A percentile compares a stretch with the other conserved stretches of the same genome.
Evolutionary conservation across 1,140 invertebrate species (phyloP).

Genomic region (Diorhabda carinulata): DNA sequence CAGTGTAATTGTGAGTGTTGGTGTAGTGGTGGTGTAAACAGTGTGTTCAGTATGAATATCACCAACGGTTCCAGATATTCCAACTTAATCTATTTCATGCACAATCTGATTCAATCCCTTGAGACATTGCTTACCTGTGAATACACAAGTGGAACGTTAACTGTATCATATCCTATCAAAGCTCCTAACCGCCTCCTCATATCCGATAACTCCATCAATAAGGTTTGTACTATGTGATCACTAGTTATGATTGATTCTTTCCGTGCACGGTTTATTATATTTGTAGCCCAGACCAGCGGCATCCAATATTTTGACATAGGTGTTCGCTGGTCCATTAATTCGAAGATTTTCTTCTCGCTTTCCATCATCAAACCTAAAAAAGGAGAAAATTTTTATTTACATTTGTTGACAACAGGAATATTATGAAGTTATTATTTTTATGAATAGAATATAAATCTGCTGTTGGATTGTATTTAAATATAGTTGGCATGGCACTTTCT

Average conservation of each 20-base stretch:
- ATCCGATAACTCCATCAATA: constrained; percentile 77
- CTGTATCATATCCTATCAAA: constrained; percentile 91
- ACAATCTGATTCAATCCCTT: background rate
- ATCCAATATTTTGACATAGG: constrained; percentile 92
- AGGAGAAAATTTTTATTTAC: background rate
- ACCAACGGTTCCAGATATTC: no score
- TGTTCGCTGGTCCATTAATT: constrained; percentile 80
- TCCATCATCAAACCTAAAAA: constrained; percentile 80
- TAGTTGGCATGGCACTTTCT: no score
- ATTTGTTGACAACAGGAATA: no score
- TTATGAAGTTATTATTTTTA: no score
- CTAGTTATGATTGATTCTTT: constrained; percentile 76
- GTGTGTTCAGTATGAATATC: no score
- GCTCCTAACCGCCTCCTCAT: constrained; percentile 74
- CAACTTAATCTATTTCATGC: no score
- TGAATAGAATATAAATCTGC: no score
- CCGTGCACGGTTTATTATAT: constrained; percentile 80
- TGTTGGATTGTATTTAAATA: no score
- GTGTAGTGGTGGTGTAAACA: no score
- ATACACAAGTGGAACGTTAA: constrained; percentile 95
- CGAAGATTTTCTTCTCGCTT: constrained; percentile 84
- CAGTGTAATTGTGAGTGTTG: no score
- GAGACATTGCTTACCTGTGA: constrained; percentile 79
- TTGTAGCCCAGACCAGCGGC: constrained; percentile 86
- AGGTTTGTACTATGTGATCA: constrained; percentile 83